Percentiles rank a stretch among this genome's conserved stretches.
Evolutionary conservation across 2,113 vertebrate species (phyloP).

Genomic region (Pseudorectes ferrugineus): DNA sequence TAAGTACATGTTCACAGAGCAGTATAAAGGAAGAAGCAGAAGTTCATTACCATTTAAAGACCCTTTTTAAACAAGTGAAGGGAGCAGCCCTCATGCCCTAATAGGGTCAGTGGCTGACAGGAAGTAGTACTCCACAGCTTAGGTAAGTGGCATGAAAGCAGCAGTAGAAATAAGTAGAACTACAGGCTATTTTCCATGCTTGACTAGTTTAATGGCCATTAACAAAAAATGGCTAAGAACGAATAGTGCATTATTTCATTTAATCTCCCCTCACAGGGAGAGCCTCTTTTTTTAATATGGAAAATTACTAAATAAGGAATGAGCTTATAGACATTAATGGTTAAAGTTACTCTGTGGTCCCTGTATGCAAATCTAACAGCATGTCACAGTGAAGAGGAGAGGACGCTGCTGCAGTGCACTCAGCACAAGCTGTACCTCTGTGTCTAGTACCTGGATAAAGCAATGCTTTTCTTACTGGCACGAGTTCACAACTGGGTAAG

Average conservation of each 20-base stretch:
- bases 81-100: background rate
- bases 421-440: background rate
- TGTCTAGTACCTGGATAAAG: background rate
- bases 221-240: background rate
- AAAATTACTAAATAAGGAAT: background rate
- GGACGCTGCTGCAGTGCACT: background rate
- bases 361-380: background rate
- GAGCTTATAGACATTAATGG: background rate
- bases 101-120: background rate
- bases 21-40: background rate
- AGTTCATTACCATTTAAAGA: background rate
- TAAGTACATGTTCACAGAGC: background rate
- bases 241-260: background rate
- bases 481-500: accelerated
- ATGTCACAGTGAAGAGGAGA: background rate
- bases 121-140: background rate
- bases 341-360: background rate
- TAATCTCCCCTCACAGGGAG: background rate
- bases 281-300: background rate
- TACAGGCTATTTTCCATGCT: background rate
- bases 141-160: background rate
- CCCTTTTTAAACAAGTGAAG: background rate
- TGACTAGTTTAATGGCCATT: background rate
- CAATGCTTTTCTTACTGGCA: background rate
- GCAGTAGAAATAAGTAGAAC: background rate